Conservation (phyloP, 2,888 invertebrate genomes). For the Synergus umbraculus region DNA sequence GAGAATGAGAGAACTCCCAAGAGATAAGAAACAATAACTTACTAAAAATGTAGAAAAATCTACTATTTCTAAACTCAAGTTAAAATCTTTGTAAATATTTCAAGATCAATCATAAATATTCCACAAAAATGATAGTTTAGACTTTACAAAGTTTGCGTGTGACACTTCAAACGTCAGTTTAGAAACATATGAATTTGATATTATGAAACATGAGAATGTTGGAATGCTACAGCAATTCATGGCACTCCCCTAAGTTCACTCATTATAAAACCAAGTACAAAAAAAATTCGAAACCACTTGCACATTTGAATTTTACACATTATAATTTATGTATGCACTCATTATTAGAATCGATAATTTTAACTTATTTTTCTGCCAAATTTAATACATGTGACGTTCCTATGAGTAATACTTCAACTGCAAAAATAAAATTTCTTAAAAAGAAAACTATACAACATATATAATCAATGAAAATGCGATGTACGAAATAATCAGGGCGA, state of each 20-base stretch:
- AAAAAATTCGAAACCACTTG: background rate
- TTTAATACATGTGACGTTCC: background rate
- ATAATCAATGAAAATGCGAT: constrained; percentile 38
- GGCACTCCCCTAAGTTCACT: background rate
- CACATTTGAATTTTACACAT: background rate
- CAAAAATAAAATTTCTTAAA: background rate
- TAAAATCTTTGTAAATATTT: background rate
- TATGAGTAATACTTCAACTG: background rate
- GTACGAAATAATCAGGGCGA: constrained; percentile 14
- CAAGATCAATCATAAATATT: background rate
- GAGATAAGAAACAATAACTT: background rate
- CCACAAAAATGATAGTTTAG: background rate
- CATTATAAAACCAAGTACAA: background rate
- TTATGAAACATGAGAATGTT: constrained; percentile 23
- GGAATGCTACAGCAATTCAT: background rate
- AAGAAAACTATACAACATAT: constrained; percentile 18
- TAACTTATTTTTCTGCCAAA: background rate
- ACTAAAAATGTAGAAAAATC: background rate
- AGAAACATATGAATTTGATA: constrained; percentile 18
- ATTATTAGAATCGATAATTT: background rate
- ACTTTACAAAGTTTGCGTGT: background rate
- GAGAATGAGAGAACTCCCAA: background rate
- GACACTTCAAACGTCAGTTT: background rate
- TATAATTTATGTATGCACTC: background rate
- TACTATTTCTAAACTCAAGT: background rate